Evolutionary conservation across 2,888 invertebrate genomes (phyloP).

Genomic region (Therioaphis trifolii): DNA sequence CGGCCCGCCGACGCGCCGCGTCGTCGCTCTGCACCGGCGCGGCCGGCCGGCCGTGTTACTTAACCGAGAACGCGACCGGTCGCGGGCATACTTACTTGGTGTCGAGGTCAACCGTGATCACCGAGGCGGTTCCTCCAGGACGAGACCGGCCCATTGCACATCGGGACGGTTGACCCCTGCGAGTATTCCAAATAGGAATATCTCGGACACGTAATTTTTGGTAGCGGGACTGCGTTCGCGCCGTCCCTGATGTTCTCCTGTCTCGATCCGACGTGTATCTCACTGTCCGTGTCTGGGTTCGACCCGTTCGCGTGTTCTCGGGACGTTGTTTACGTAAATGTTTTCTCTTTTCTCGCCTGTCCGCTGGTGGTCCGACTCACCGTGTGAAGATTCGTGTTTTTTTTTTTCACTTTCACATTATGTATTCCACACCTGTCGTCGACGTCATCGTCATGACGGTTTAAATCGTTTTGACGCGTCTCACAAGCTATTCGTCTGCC

Average conservation of each 20-base stretch:
- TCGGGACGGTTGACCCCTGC: constrained; percentile 79
- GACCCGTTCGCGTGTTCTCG: no score
- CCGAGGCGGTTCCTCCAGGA: constrained; percentile 78
- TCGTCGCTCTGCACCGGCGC: neutral
- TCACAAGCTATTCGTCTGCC: no score
- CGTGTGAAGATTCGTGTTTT: no score
- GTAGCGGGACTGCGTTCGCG: constrained; percentile 64
- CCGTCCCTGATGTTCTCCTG: constrained; percentile 59
- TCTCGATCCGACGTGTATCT: no score
- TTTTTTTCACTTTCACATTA: no score
- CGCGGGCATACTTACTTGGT: constrained; percentile 69
- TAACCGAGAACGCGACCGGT: neutral
- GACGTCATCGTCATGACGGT: no score
- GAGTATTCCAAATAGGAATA: constrained; percentile 80
- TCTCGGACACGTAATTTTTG: constrained; percentile 71
- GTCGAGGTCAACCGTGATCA: constrained; percentile 76
- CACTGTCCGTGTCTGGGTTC: no score
- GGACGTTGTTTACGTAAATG: no score
- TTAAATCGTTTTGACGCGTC: no score
- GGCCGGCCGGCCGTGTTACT: neutral
- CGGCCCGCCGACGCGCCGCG: neutral
- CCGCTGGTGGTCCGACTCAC: no score
- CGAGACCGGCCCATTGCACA: constrained; percentile 81
- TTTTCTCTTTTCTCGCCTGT: no score
- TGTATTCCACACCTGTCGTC: no score